These are phyloP conservation scores for Drosophila prostipennis DNA, from an alignment of 2,888 invertebrate species.

Conservation along the genomic window DNA sequence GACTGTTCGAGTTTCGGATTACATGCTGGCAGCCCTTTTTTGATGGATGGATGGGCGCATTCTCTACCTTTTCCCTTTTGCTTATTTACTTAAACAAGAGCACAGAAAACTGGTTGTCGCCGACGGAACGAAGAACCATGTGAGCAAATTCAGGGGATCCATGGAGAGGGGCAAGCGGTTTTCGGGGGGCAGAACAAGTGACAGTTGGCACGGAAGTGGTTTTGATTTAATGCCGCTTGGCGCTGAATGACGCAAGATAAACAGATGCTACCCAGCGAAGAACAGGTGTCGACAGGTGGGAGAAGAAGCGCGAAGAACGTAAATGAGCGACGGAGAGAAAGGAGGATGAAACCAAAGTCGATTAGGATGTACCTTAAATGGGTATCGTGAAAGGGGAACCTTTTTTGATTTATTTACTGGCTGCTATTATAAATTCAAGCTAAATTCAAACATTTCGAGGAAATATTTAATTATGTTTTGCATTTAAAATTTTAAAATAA, in stretches of 20 bases:
- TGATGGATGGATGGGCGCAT: slow-evolving; percentile 22
- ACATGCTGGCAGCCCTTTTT: slow-evolving; percentile 64
- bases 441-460: background rate
- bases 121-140: slow-evolving; percentile 36
- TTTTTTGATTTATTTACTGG: background rate
- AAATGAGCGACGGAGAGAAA: slow-evolving; percentile 1
- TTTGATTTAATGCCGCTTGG: slow-evolving; percentile 69
- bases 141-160: slow-evolving; percentile 30
- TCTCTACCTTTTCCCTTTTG: slow-evolving; percentile 16
- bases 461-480: too few species aligned
- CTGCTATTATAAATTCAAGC: slow-evolving; percentile 1
- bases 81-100: slow-evolving; percentile 54
- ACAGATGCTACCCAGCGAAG: slow-evolving; percentile 47
- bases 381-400: background rate
- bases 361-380: slow-evolving; percentile 22
- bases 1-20: slow-evolving; percentile 62
- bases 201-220: slow-evolving; percentile 69
- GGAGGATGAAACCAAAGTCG: slow-evolving; percentile 22
- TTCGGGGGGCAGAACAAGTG: slow-evolving; percentile 33
- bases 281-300: slow-evolving; percentile 70
- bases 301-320: slow-evolving; percentile 13
- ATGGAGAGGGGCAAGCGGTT: slow-evolving; percentile 48
- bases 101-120: slow-evolving; percentile 56
- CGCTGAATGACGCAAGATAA: slow-evolving; percentile 49
- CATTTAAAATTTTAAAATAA: too few species aligned